These are phyloP conservation scores for Psephotus haematonotus DNA, from an alignment of 2,113 vertebrate species.

Conservation along the genomic window DNA sequence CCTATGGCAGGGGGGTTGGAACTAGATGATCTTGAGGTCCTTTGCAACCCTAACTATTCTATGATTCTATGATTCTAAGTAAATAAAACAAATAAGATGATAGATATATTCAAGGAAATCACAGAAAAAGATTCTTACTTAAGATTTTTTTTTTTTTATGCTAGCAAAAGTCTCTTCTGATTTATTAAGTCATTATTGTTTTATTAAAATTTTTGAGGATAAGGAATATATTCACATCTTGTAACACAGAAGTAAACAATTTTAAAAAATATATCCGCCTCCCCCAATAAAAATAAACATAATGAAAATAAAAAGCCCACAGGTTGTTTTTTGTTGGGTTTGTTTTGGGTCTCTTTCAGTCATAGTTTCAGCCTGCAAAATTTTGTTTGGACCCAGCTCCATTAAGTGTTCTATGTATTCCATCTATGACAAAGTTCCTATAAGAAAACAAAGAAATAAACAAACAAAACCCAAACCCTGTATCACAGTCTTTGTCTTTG, in stretches of 20 bases:
- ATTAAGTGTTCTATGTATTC: background rate
- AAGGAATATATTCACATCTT: background rate
- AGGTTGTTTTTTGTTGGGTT: background rate
- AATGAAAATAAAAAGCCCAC: background rate
- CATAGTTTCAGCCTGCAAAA: background rate
- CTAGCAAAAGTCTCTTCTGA: background rate
- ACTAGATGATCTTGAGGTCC: too few relatives aligned
- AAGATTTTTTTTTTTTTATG: background rate
- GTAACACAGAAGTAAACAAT: background rate
- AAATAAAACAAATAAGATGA: background rate
- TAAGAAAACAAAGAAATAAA: background rate
- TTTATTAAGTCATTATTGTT: background rate
- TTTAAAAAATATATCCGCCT: background rate
- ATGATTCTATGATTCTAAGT: too few relatives aligned
- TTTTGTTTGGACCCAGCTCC: background rate
- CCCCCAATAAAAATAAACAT: accelerated
- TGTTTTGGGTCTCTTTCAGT: background rate
- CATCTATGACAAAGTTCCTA: background rate
- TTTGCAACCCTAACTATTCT: too few relatives aligned
- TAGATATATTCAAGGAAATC: background rate
- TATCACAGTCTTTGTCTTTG: background rate
- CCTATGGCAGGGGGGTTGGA: too few relatives aligned
- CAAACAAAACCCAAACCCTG: accelerated
- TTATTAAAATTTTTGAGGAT: background rate
- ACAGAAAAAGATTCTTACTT: background rate